Conservation (phyloP, 2,113 vertebrate species). For the Oreochromis aureus region DNA sequence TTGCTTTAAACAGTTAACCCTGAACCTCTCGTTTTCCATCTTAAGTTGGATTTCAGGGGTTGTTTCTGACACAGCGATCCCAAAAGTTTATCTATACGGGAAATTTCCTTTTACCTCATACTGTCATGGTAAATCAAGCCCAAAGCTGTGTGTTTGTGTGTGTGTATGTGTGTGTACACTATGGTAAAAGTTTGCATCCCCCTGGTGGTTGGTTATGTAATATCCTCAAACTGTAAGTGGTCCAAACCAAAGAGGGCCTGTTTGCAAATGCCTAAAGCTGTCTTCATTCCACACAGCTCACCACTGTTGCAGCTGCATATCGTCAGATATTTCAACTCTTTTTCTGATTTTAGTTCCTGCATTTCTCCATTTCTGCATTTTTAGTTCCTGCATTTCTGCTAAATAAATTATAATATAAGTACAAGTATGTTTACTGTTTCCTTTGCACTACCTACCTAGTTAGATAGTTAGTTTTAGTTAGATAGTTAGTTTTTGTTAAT, state of each 20-base stretch:
- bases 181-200: conserved; percentile 10
- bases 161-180: neutral
- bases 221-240: conserved; percentile 1
- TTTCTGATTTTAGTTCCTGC: neutral
- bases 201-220: conserved; percentile 46
- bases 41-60: neutral
- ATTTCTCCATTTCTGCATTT: too few species aligned
- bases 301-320: conserved; percentile 16
- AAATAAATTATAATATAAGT: neutral
- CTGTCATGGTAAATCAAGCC: neutral
- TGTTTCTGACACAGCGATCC: neutral
- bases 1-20: neutral
- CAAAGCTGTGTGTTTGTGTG: neutral
- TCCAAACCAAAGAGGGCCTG: conserved; percentile 40
- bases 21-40: neutral
- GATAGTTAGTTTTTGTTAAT: too few species aligned
- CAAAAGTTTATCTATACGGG: neutral
- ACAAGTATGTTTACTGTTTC: too few species aligned
- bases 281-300: neutral
- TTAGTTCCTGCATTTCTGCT: neutral
- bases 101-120: neutral
- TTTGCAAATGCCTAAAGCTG: neutral
- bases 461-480: too few species aligned
- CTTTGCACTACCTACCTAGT: too few species aligned
- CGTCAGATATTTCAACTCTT: neutral